Evolutionary conservation across 2,888 invertebrate species (phyloP).

Genomic region (Trachelus iudaicus): DNA sequence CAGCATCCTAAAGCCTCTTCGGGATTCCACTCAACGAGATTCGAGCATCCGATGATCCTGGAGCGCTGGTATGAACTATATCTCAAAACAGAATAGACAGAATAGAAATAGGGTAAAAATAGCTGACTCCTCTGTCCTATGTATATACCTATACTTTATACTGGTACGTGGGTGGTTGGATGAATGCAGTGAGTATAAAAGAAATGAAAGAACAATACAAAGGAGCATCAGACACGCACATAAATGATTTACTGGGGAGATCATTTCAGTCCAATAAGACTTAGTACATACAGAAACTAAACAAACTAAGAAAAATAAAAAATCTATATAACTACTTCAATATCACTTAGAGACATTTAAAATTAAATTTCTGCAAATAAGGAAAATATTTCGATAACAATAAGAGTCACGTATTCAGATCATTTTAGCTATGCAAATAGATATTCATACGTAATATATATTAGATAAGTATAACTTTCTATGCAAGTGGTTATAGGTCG

Average conservation of each 20-base stretch:
- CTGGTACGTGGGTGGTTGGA: neutral
- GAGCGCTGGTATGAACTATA: neutral
- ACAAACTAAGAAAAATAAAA: neutral
- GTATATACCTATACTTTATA: neutral
- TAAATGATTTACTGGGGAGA: neutral
- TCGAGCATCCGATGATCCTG: neutral
- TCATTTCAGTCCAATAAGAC: neutral
- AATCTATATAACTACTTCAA: neutral
- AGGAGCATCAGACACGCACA: neutral
- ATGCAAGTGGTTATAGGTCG: neutral
- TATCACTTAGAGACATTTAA: neutral
- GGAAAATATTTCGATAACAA: neutral
- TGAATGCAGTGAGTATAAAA: neutral
- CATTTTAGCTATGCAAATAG: neutral
- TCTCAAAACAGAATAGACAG: neutral
- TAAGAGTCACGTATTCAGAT: neutral
- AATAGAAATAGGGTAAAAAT: neutral
- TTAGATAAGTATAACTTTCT: neutral
- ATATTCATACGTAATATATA: neutral
- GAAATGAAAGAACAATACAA: neutral
- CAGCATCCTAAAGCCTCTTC: neutral
- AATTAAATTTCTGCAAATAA: neutral
- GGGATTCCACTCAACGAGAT: neutral
- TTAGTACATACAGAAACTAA: neutral
- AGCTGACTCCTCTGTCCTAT: neutral